phyloP scores from a whole-genome alignment of 2,888 invertebrate genomes.

The Eubasilissa splendida region DNA sequence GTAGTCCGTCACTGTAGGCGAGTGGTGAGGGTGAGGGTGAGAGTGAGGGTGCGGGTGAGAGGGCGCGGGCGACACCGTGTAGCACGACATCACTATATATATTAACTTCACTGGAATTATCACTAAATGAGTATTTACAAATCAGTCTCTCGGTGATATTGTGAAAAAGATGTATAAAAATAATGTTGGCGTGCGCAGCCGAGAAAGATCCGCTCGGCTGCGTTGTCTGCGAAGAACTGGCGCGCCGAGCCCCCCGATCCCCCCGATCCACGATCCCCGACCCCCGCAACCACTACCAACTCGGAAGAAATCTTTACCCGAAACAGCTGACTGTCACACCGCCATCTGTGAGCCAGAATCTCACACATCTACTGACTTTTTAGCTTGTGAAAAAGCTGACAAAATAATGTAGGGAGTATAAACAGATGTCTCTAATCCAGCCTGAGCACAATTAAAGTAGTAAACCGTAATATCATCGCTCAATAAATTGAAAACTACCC shows the following conservation, averaged over 20 bases:
- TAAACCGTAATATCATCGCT: no score
- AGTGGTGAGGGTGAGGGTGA: conserved; percentile 13
- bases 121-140: conserved; percentile 50
- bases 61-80: conserved; percentile 30
- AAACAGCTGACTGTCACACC: conserved; percentile 15
- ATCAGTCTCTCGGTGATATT: conserved; percentile 54
- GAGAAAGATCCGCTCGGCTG: conserved; percentile 45
- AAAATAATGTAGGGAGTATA: no score
- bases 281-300: background rate
- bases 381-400: no score
- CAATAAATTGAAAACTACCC: no score
- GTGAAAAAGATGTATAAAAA: conserved; percentile 47
- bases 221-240: conserved; percentile 49
- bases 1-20: conserved; percentile 68
- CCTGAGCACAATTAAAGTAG: no score
- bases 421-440: no score
- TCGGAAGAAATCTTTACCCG: background rate
- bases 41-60: no score
- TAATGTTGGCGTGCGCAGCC: conserved; percentile 41
- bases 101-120: conserved; percentile 42
- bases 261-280: conserved; percentile 23
- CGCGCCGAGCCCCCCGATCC: conserved; percentile 40
- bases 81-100: conserved; percentile 46
- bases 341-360: conserved; percentile 20
- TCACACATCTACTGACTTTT: background rate